Base-by-base conservation (phyloP, 2,888 invertebrate genomes). In the Dioctria linearis region DNA sequence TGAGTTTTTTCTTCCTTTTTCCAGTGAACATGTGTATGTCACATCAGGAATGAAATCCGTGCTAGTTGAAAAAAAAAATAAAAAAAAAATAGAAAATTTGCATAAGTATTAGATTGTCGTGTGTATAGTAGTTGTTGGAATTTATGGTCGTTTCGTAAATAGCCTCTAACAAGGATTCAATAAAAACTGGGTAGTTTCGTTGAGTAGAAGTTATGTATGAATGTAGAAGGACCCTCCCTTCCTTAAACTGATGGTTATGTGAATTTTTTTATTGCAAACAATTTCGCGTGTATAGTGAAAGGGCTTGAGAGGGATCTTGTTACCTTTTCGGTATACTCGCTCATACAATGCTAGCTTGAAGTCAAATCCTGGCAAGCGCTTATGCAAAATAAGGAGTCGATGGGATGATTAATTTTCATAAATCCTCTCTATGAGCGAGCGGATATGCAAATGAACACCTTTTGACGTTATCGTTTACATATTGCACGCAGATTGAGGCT, bases 151-250 rank as follows among this genome's bases (percentile, higher is more conserved):
- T 80, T 80, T 67, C 78, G 69, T 78, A 81, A 81, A 80, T 78
- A 81, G 76, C 71, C 78, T 80, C 67, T 81, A 81, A 81, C 81
- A 81, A 81, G 81, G 63, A 80, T 81, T 81, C 81, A 81, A 81
- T 81, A 81, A 81, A 25, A 78, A 78, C 46, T 51, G 61, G 65
- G 78, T 63, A 78, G 61, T 78, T 63, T 78, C 65, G 43, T 25
- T 25, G 25, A 25, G 25, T 25, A 25, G 25, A 25, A 25, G 25
- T 25, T 25, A 25, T 25, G 25, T 25, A 25, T 25, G 25, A 25
- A 25, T 63, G 42, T 75, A 75, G 75, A 59, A 42, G 75, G 37
- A 59, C 43, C 59, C 43, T 42, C 40, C 61, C 75, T 59, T 59
- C 59, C 43, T 39, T 37, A 37, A n/a, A 8, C 6, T 13, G 57